Base-by-base conservation (phyloP, 2,113 vertebrate genomes). In the Nycticorax nycticorax region DNA sequence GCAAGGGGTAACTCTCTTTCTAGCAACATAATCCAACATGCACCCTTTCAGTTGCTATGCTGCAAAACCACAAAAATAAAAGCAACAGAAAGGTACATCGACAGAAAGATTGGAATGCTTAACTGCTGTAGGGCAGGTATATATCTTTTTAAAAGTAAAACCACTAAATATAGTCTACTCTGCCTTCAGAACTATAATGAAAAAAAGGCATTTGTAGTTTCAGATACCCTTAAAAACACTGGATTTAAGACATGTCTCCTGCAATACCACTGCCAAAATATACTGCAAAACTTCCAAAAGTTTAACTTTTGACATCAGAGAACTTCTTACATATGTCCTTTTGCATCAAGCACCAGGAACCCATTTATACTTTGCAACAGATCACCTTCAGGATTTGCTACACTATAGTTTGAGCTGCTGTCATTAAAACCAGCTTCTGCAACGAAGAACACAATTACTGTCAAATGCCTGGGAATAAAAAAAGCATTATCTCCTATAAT, bases 61-160 rank as follows among this genome's bases (percentile, higher is more conserved):
- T 37, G 88, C 84, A 37, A 57, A 57, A 62, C 5, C 23, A 39
- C 55, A 37, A 79, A 95, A 84, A 69, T 21, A 63, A 96, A 92
- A 94, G 68, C 35, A 76, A 67, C 28, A 74, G 83, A 41, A 73
- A 93, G 77, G 50, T 56, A 43, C 19, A 67, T 17, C 22, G 32
- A 87, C 91, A 74, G 77, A 85, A 89, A 95, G 88, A 93, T 27
- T 85, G 86, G 77, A 83, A n/a, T 82, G 37, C 23, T 89, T 85
- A 77, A 73, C 76, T 94, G 92, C 94, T 92, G 84, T 62, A 87
- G 78, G 95, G 95, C 76, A 80, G 32, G 13, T 74, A 45, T 86
- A 85, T 68, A 13, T 30, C 75, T 92, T 71, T 94, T 92, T 90
- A 74, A 84, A 63, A 93, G 59, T 55, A 77, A 84, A 74, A 77